These are phyloP conservation scores for Pentalonia nigronervosa DNA, from an alignment of 1,140 invertebrate genomes.

Conservation along the genomic window DNA sequence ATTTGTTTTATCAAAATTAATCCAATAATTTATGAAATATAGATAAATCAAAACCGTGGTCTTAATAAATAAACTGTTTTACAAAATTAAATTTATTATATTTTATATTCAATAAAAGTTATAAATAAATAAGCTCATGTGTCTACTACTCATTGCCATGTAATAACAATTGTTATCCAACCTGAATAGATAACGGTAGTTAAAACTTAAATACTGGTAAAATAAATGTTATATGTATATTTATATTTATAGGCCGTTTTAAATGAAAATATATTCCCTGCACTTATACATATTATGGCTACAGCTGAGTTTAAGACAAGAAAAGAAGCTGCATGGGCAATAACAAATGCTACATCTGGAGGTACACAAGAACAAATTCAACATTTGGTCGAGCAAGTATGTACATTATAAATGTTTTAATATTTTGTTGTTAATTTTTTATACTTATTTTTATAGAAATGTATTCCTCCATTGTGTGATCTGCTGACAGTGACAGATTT, in stretches of 20 bases:
- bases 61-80: no score
- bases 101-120: no score
- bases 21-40: no score
- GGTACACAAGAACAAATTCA: conserved; percentile 92
- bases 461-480: conserved; percentile 94
- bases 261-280: conserved; percentile 93
- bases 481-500: conserved; percentile 91
- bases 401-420: conserved; percentile 67
- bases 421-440: not conserved
- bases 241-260: conserved; percentile 79
- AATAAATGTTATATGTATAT: not conserved
- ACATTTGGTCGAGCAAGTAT: conserved; percentile 68
- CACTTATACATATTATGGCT: conserved; percentile 87
- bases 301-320: conserved; percentile 95
- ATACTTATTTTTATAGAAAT: conserved; percentile 68
- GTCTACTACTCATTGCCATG: no score
- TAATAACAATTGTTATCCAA: no score
- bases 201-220: not conserved
- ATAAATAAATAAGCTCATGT: no score
- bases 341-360: conserved; percentile 96
- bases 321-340: conserved; percentile 98
- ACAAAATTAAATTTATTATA: no score
- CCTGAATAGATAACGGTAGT: not conserved
- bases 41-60: no score
- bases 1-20: no score